Evolutionary conservation across 2,888 invertebrate species (phyloP), one percentile per base, ranked within the genome.

Genomic region (Euzetes globulus): DNA sequence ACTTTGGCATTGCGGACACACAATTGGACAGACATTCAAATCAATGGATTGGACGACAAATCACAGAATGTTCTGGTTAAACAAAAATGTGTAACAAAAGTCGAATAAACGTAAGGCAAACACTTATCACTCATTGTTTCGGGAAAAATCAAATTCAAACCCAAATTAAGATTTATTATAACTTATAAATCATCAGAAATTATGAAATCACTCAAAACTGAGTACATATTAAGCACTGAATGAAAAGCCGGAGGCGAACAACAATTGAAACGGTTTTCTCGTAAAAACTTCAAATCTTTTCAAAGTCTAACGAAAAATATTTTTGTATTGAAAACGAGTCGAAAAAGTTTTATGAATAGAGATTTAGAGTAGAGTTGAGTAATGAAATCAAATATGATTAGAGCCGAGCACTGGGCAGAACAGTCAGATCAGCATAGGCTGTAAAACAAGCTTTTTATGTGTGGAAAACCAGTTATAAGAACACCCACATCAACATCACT

Each of bases 401-500:
- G 50, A 50, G n/a, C 19, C 41, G 50, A 50, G n/a, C 50, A 50
- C 50, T 50, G 50, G 50, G 50, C 50, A 50, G 50, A 50, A 19
- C 50, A 50, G 6, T 19, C 50, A 50, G 50, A 50, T 50, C 50
- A 19, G 50, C 50, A 17, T 11, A 19, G 17, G 50, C 50, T 5
- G 19, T 19, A 50, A 50, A 50, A 50, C 50, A 50, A 50, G n/a
- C 50, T 50, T 19, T 50, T 50, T 50, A 17, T 50, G 50, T 17
- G 19, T 50, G 50, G 17, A 50, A 60, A 60, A 60, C 60, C 60
- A 29, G 60, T 60, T 60, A n/a, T 60, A n/a, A 60, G n/a, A 60
- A 60, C 60, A n/a, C 60, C 60, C 60, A 60, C 60, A 60, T 52
- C 52, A 52, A 19, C 52, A 41, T 55, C 55, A 55, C 55, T 55